Conservation (phyloP, 1,140 invertebrate genomes). For the Drosophila nigromelanica region DNA sequence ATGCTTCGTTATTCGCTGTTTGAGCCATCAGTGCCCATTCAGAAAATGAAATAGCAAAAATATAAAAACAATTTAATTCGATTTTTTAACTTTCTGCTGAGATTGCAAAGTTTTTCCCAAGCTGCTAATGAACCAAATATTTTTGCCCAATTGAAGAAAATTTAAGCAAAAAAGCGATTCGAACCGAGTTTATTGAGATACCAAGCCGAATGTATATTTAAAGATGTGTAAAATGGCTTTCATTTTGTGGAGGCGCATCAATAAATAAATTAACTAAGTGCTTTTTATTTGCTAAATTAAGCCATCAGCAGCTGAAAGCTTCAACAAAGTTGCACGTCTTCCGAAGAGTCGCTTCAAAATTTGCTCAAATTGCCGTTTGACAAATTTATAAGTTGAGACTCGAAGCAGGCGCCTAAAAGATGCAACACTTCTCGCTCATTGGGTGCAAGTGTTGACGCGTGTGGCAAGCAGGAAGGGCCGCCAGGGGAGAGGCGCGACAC, state of each 20-base stretch:
- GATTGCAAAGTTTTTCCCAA: constrained; percentile 22
- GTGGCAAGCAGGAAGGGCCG: constrained; percentile 1
- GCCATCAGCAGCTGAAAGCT: constrained; percentile 10
- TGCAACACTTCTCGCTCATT: constrained; percentile 54
- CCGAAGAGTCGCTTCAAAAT: constrained; percentile 36
- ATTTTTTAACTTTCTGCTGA: constrained; percentile 37
- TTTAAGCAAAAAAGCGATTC: too few species aligned
- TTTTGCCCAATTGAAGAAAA: not conserved
- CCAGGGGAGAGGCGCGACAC: too few species aligned
- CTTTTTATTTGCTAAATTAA: constrained; percentile 38
- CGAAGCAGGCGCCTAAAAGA: constrained; percentile 42
- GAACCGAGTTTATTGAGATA: constrained; percentile 1
- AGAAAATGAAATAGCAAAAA: constrained; percentile 38
- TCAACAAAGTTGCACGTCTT: constrained; percentile 24
- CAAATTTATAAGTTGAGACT: constrained; percentile 56
- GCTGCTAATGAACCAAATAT: too few species aligned
- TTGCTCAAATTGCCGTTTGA: constrained; percentile 62
- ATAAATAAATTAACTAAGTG: constrained; percentile 29
- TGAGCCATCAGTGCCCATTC: not conserved
- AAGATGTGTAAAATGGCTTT: not conserved
- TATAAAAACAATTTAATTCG: constrained; percentile 25
- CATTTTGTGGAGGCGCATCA: not conserved
- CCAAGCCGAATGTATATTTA: not conserved
- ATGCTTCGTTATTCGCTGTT: constrained; percentile 26
- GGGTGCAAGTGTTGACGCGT: constrained; percentile 51